phyloP scores from a whole-genome alignment of 2,888 invertebrate species.

The Tryphoninae sp. region DNA sequence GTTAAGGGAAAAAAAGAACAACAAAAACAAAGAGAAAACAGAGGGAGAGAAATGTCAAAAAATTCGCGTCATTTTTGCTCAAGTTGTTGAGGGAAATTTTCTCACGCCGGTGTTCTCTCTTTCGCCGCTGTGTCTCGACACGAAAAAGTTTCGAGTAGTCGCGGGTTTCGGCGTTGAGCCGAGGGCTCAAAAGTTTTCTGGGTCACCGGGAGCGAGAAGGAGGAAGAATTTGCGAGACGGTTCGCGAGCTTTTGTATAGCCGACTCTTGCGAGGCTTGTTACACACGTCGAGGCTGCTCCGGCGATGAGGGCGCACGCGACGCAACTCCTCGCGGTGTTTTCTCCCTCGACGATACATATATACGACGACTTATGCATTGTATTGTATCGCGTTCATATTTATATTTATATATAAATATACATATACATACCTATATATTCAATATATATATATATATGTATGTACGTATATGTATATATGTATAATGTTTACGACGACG shows the following conservation, averaged over 20 bases:
- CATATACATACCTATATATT: constrained; percentile 38
- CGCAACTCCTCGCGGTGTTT: constrained; percentile 35
- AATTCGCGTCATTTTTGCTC: not conserved
- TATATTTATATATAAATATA: constrained; percentile 25
- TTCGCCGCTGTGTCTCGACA: not conserved
- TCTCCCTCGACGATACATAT: constrained; percentile 41
- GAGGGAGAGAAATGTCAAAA: no score
- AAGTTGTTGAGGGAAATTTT: not conserved
- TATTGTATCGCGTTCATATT: constrained; percentile 15
- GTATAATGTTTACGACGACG: constrained; percentile 61
- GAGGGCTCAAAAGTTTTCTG: constrained; percentile 47
- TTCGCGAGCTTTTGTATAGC: constrained; percentile 33
- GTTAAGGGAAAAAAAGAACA: not conserved
- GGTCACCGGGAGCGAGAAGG: constrained; percentile 41
- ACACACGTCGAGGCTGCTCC: constrained; percentile 36
- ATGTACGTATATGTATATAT: constrained; percentile 34
- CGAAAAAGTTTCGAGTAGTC: constrained; percentile 32
- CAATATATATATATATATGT: constrained; percentile 35
- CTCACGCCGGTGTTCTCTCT: not conserved
- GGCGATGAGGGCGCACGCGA: constrained; percentile 9
- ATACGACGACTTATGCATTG: constrained; percentile 19
- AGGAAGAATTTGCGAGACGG: constrained; percentile 10
- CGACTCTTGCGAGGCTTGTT: constrained; percentile 8
- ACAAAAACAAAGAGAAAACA: not conserved
- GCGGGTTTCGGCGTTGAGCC: constrained; percentile 11